Percentiles rank a stretch among this genome's conserved stretches.
These are phyloP conservation scores for Galagoides demidoff DNA, from an alignment of 2,797 vertebrate species.

Conservation along the genomic window DNA sequence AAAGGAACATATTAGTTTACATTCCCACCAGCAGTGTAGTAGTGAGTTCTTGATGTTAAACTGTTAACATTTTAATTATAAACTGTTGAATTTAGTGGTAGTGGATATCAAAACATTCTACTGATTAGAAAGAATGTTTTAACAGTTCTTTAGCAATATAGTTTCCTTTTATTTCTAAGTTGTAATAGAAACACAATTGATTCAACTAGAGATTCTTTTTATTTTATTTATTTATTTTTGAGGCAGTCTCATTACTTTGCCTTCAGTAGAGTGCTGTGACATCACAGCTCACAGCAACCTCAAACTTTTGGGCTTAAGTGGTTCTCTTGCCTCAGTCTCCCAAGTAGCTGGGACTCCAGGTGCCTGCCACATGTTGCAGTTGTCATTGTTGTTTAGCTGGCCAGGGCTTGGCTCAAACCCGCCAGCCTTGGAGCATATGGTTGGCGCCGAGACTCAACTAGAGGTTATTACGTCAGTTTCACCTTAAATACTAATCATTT, in stretches of 20 bases:
- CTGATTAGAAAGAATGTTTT: slow-evolving; percentile 15
- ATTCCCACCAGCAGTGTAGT: not conserved
- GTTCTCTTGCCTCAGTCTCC: no score
- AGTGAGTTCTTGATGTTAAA: not conserved
- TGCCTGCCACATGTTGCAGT: no score
- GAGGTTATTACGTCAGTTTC: slow-evolving; percentile 3
- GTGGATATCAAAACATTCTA: not conserved
- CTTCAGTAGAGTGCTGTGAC: no score
- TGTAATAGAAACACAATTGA: not conserved
- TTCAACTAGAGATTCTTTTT: not conserved
- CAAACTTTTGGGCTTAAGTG: no score
- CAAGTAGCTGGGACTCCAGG: no score
- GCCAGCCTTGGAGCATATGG: no score
- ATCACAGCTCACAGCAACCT: no score
- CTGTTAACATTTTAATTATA: slow-evolving; percentile 26
- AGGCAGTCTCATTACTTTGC: no score
- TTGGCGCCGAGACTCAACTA: not conserved
- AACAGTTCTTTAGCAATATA: not conserved
- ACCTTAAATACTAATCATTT: not conserved
- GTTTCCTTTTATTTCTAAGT: slow-evolving; percentile 37
- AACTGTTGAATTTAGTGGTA: slow-evolving; percentile 36
- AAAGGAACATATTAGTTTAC: no score
- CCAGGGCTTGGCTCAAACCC: no score
- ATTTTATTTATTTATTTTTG: no score
- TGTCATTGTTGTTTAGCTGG: no score